Evolutionary conservation across 2,888 invertebrate species (phyloP), one percentile per base, ranked within the genome.

Genomic region (Ectemnius continuus): DNA sequence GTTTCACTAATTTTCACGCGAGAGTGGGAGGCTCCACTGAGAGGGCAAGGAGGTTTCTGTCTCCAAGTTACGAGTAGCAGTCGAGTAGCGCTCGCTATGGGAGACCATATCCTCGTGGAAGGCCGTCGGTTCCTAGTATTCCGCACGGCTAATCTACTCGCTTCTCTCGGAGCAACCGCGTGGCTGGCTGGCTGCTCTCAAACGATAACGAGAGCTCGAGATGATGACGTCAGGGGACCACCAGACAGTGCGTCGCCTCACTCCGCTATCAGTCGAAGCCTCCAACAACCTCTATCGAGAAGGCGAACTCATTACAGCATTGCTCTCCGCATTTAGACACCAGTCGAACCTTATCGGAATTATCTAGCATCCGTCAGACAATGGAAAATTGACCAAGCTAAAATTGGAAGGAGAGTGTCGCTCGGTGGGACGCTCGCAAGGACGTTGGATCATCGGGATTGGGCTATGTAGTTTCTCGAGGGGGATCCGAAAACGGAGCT

Each of bases 241-340:
- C 79, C 84, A 88, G 87, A 87, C 87, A 85, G 87, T 83, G 70
- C 80, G 87, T 85, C 87, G 87, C 87, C 87, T 47, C 64, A 67
- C 68, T 70, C 76, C 61, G 72, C 67, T 84, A 82, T 80, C 79
- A 78, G 88, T 88, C 0, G 59, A 69, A 67, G 70, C 80, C 77
- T 77, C 83, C 23, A 23, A 23, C 23, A 23, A 84, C 80, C 23
- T 23, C 23, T 23, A 36, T 11, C 36, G 4, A 36, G 36, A 36
- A 36, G 1, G 36, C 36, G 36, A 36, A 36, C 36, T 36, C 36
- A 36, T 36, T 5, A 45, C 47, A 58, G 59, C 52, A 14, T 13
- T 28, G 45, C 36, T 45, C 28, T 36, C 4, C 57, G 57, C 57
- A 66, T 57, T 20, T n/a, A n/a, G 48, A 46, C 11, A 16, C 59